phyloP scores from a whole-genome alignment of 2,888 invertebrate genomes.

The Plemyria rubiginata region DNA sequence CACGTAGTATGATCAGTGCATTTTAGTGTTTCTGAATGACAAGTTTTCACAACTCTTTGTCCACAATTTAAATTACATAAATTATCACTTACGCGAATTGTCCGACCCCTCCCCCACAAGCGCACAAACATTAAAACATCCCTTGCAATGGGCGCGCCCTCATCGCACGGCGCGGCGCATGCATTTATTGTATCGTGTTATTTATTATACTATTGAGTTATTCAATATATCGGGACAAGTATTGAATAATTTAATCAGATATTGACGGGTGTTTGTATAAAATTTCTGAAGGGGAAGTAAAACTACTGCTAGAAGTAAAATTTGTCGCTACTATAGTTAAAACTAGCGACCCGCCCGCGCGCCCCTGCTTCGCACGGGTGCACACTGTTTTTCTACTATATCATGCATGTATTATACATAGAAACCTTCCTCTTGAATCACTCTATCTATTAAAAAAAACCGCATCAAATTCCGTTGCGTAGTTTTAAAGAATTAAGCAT shows the following conservation, averaged over 20 bases:
- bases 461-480: too few relatives aligned
- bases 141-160: constrained; percentile 50
- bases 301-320: too few relatives aligned
- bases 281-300: neutral
- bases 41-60: constrained; percentile 1
- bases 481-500: too few relatives aligned
- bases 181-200: constrained; percentile 34
- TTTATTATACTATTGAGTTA: constrained; percentile 22
- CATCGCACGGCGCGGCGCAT: constrained; percentile 45
- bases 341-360: too few relatives aligned
- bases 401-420: too few relatives aligned
- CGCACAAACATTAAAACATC: constrained; percentile 57
- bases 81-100: constrained; percentile 22
- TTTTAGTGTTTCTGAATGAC: neutral
- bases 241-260: constrained; percentile 17
- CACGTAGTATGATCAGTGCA: too few relatives aligned
- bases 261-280: constrained; percentile 1
- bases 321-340: too few relatives aligned
- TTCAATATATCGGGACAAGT: constrained; percentile 22
- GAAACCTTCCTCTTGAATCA: too few relatives aligned
- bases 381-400: too few relatives aligned
- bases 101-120: constrained; percentile 45
- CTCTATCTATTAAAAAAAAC: too few relatives aligned
- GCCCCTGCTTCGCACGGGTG: too few relatives aligned
- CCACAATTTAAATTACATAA: constrained; percentile 29